phyloP scores from a whole-genome alignment of 2,888 invertebrate species.

The Polymixis lichenea region DNA sequence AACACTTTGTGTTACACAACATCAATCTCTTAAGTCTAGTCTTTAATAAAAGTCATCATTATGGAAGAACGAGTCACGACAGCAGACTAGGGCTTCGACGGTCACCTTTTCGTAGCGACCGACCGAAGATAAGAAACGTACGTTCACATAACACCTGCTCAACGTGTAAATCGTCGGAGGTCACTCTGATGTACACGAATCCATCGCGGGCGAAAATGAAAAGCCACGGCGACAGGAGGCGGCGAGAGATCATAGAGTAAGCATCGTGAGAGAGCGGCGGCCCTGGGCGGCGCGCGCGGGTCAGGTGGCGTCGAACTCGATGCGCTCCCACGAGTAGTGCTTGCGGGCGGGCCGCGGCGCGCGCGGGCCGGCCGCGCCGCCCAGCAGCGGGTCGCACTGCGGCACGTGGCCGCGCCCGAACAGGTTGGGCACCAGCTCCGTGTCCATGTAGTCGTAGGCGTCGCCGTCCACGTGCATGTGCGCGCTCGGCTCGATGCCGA shows the following conservation, averaged over 20 bases:
- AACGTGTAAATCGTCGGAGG: slow-evolving; percentile 27
- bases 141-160: slow-evolving; percentile 48
- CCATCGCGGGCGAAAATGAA: slow-evolving; percentile 29
- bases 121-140: slow-evolving; percentile 48
- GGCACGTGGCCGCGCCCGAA: slow-evolving; percentile 87
- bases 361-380: slow-evolving; percentile 92
- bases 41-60: slow-evolving; percentile 78
- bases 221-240: slow-evolving; percentile 40
- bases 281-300: slow-evolving; percentile 66
- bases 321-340: slow-evolving; percentile 94
- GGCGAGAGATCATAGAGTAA: slow-evolving; percentile 74
- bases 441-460: slow-evolving; percentile 86
- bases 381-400: slow-evolving; percentile 94
- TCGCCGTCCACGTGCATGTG: slow-evolving; percentile 90
- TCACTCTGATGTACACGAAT: slow-evolving; percentile 37
- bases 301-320: slow-evolving; percentile 93
- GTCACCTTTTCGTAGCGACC: slow-evolving; percentile 75
- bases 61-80: slow-evolving; percentile 83
- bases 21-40: slow-evolving; percentile 71
- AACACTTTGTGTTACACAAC: slow-evolving; percentile 85
- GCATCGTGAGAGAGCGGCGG: slow-evolving; percentile 67
- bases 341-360: slow-evolving; percentile 91
- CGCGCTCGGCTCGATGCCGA: slow-evolving; percentile 91
- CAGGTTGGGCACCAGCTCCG: slow-evolving; percentile 85
- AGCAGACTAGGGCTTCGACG: slow-evolving; percentile 80